A percentile compares a stretch with the other conserved stretches of the same genome.
phyloP scores from a whole-genome alignment of 92 coral and sea anemone genomes.

The Palythoa heliodiscus region DNA sequence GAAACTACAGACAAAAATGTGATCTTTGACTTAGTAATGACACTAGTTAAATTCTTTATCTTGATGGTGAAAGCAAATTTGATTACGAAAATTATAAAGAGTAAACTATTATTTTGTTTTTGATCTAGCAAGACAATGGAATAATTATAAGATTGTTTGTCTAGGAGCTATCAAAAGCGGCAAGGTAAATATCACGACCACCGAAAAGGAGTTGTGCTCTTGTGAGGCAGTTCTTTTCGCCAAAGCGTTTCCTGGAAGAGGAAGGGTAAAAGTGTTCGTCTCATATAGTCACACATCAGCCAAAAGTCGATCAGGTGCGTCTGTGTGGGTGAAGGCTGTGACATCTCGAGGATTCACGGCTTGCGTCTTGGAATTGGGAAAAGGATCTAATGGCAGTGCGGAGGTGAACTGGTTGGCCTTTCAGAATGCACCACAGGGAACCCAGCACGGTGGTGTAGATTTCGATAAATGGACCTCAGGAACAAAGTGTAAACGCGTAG shows the following conservation, averaged over 20 bases:
- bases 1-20: no score
- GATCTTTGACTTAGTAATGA: no score
- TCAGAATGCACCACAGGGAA: slow-evolving; percentile 31
- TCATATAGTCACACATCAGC: slow-evolving; percentile 24
- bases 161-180: slow-evolving; percentile 25
- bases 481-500: slow-evolving; percentile 41
- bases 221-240: slow-evolving; percentile 24
- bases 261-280: slow-evolving; percentile 24
- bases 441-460: slow-evolving; percentile 43
- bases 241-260: slow-evolving; percentile 15
- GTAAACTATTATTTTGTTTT: no score
- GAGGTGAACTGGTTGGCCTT: slow-evolving; percentile 45
- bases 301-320: slow-evolving; percentile 30
- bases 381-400: slow-evolving; percentile 38
- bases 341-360: slow-evolving; percentile 39
- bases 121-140: no score
- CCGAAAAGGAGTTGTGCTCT: neutral
- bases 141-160: neutral
- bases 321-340: slow-evolving; percentile 41
- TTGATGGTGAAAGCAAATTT: no score
- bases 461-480: slow-evolving; percentile 44
- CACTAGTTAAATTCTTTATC: no score
- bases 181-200: slow-evolving; percentile 14
- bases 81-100: no score
- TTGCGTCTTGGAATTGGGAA: slow-evolving; percentile 37